These are phyloP conservation scores for Motacilla tschutschensis DNA, from an alignment of 2,113 vertebrate species.

Conservation along the genomic window DNA sequence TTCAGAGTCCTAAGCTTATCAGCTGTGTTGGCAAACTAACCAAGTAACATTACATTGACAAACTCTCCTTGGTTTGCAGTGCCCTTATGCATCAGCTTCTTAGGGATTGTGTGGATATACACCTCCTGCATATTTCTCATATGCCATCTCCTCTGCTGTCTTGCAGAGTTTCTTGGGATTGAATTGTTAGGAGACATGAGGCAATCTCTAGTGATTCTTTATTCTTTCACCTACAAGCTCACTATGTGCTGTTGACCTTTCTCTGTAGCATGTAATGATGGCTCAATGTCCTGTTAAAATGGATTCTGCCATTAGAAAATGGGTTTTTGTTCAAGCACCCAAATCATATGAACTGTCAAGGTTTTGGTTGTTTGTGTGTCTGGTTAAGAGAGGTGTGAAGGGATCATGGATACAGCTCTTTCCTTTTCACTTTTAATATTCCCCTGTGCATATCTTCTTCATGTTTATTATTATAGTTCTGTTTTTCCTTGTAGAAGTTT, in stretches of 20 bases:
- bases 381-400: neutral
- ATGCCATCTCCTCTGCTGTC: neutral
- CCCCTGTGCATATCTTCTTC: neutral
- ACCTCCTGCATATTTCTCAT: neutral
- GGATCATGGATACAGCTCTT: neutral
- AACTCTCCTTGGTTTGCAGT: neutral
- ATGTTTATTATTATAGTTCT: neutral
- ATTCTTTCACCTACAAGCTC: neutral
- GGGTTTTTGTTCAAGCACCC: neutral
- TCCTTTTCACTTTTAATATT: neutral
- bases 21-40: neutral
- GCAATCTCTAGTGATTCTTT: neutral
- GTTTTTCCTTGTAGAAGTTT: neutral
- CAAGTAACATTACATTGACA: neutral
- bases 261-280: neutral
- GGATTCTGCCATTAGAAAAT: neutral
- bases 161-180: neutral
- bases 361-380: neutral
- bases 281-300: neutral
- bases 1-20: neutral
- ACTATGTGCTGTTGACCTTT: neutral
- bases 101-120: neutral
- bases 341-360: neutral
- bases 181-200: neutral
- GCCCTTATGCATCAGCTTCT: neutral